Evolutionary conservation across 1,140 invertebrate genomes (phyloP).

Genomic region (Orius insidiosus): DNA sequence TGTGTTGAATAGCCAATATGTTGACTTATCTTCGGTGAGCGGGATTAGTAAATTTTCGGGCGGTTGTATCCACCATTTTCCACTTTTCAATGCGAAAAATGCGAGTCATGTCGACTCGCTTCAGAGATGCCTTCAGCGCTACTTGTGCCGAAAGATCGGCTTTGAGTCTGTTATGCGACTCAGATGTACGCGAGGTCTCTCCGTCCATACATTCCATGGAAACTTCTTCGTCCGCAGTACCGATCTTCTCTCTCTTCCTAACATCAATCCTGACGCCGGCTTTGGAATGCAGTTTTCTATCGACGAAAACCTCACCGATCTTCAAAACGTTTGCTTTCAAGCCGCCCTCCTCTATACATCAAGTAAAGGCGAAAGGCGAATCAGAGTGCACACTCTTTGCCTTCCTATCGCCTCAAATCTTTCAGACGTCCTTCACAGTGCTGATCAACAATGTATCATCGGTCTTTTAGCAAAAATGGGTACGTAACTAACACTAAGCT

Average conservation of each 20-base stretch:
- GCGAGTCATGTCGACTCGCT: slow-evolving; percentile 54
- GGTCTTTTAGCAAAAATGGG: slow-evolving; percentile 90
- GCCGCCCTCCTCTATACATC: slow-evolving; percentile 95
- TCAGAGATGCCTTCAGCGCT: slow-evolving; percentile 63
- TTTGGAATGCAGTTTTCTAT: slow-evolving; percentile 95
- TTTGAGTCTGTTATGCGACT: slow-evolving; percentile 98
- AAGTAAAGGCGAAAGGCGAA: slow-evolving; percentile 91
- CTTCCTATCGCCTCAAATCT: slow-evolving; percentile 73
- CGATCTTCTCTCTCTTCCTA: slow-evolving; percentile 88
- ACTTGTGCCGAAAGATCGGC: slow-evolving; percentile 91
- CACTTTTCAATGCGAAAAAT: slow-evolving; percentile 64
- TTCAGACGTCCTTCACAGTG: slow-evolving; percentile 70
- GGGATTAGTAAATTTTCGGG: slow-evolving; percentile 91
- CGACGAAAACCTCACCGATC: slow-evolving; percentile 76
- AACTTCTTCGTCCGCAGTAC: slow-evolving; percentile 98
- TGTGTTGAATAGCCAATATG: slow-evolving; percentile 80
- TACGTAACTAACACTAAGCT: too few species aligned
- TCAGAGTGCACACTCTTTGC: slow-evolving; percentile 93
- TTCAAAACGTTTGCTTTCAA: slow-evolving; percentile 88
- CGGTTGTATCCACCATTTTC: slow-evolving; percentile 85
- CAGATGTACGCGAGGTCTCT: slow-evolving; percentile 77
- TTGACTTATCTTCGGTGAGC: slow-evolving; percentile 82
- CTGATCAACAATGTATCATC: slow-evolving; percentile 91
- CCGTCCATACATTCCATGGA: slow-evolving; percentile 96
- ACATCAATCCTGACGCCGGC: slow-evolving; percentile 94